These are phyloP conservation scores for Alca torda DNA, from an alignment of 2,797 vertebrate species.

Conservation along the genomic window DNA sequence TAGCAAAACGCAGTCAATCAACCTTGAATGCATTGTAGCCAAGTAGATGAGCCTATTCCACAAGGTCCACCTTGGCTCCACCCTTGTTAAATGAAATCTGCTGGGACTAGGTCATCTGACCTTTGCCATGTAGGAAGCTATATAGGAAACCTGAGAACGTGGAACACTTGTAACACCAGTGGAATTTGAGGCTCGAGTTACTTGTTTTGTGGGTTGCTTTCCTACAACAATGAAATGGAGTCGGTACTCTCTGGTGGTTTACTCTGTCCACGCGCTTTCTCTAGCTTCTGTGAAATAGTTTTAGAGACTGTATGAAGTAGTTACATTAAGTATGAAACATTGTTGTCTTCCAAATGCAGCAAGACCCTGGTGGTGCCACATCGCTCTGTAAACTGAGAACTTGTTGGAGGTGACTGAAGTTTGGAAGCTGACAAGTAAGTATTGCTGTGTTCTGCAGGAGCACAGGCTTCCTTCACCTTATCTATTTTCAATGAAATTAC, in stretches of 20 bases:
- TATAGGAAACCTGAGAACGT: accelerated
- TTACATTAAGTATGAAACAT: accelerated
- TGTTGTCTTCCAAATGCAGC: not conserved
- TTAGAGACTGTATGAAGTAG: not conserved
- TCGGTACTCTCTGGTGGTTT: not conserved
- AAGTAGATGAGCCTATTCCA: not conserved
- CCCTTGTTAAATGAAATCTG: not conserved
- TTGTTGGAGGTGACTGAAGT: not conserved
- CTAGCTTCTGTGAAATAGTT: not conserved
- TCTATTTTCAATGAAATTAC: not conserved
- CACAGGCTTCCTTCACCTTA: not conserved
- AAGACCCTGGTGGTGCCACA: not conserved
- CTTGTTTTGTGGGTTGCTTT: not conserved
- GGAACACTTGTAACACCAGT: not conserved
- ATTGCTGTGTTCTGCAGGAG: not conserved
- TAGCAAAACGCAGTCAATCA: not conserved
- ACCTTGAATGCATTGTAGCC: not conserved
- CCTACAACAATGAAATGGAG: accelerated
- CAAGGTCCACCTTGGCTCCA: not conserved
- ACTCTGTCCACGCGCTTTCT: not conserved
- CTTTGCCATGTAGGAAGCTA: not conserved
- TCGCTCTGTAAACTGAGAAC: not conserved
- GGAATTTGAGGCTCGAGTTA: not conserved
- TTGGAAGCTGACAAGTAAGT: not conserved
- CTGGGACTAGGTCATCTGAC: not conserved